Evolutionary conservation across 1,140 invertebrate species (phyloP).

Genomic region (Zaprionus davidi): DNA sequence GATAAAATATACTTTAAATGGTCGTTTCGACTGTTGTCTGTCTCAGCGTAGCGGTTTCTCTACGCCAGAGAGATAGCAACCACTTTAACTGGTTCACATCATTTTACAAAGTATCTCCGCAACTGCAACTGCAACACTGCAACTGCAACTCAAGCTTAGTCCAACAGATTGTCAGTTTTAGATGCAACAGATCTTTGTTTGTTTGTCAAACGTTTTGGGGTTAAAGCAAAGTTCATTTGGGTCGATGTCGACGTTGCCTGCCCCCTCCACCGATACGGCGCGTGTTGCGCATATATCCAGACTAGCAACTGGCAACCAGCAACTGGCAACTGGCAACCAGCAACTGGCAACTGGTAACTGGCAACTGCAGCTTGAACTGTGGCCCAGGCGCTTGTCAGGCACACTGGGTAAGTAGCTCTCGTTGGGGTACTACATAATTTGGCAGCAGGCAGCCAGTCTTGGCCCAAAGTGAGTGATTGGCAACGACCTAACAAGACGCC

Average conservation of each 20-base stretch:
- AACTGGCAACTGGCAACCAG: too few relatives aligned
- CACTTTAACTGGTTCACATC: slow-evolving; percentile 79
- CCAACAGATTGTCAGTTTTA: slow-evolving; percentile 66
- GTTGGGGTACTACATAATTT: slow-evolving; percentile 66
- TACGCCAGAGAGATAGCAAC: slow-evolving; percentile 46
- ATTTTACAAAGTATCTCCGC: slow-evolving; percentile 71
- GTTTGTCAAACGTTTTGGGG: slow-evolving; percentile 75
- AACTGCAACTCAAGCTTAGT: slow-evolving; percentile 14
- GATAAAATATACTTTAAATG: slow-evolving; percentile 82
- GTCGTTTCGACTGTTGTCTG: slow-evolving; percentile 79
- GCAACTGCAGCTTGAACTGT: slow-evolving; percentile 47
- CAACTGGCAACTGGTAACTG: not conserved
- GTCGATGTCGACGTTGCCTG: slow-evolving; percentile 50
- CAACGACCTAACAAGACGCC: slow-evolving; percentile 39
- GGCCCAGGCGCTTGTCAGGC: slow-evolving; percentile 33
- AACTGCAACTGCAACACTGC: slow-evolving; percentile 5
- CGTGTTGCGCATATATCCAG: not conserved
- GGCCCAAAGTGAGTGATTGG: slow-evolving; percentile 41
- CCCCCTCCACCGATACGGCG: not conserved
- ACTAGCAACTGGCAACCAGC: too few relatives aligned
- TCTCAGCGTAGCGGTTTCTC: slow-evolving; percentile 69
- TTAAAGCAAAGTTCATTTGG: slow-evolving; percentile 74
- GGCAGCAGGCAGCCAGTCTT: slow-evolving; percentile 34
- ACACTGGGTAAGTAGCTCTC: slow-evolving; percentile 31
- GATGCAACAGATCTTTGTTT: slow-evolving; percentile 61